Evolutionary conservation across 2,113 vertebrate species (phyloP).

Genomic region (Rhinoptilus africanus): DNA sequence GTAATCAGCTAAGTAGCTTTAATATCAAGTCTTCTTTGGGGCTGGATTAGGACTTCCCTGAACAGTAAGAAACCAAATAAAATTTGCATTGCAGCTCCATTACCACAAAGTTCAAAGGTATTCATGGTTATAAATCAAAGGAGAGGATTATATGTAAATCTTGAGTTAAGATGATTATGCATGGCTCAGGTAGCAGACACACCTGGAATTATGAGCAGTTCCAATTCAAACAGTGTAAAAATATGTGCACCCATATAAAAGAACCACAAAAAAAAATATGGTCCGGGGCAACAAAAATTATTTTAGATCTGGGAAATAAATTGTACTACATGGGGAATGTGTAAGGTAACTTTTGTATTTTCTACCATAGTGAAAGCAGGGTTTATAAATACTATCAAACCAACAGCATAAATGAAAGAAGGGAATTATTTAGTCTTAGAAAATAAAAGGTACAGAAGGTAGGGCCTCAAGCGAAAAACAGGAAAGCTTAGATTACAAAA

Average conservation of each 20-base stretch:
- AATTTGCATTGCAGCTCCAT: background rate
- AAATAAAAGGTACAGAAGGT: constrained; percentile 7
- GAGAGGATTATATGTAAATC: background rate
- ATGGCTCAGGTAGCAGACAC: background rate
- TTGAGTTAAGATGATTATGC: background rate
- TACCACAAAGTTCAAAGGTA: background rate
- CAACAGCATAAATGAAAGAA: background rate
- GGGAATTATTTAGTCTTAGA: background rate
- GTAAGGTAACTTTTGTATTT: background rate
- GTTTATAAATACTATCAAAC: background rate
- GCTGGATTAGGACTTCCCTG: background rate
- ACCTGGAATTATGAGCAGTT: background rate
- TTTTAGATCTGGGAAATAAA: background rate
- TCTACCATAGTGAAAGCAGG: background rate
- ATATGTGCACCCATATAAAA: background rate
- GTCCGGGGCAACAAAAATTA: background rate
- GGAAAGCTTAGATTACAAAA: background rate
- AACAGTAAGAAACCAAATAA: background rate
- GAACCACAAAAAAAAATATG: background rate
- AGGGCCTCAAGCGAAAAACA: background rate
- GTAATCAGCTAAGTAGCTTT: background rate
- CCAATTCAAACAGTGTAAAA: background rate
- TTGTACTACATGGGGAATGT: background rate
- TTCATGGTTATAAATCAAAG: background rate
- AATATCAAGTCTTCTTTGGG: background rate